These are phyloP conservation scores for Chloroclystis v-ata DNA, from an alignment of 2,888 invertebrate genomes.

Conservation along the genomic window DNA sequence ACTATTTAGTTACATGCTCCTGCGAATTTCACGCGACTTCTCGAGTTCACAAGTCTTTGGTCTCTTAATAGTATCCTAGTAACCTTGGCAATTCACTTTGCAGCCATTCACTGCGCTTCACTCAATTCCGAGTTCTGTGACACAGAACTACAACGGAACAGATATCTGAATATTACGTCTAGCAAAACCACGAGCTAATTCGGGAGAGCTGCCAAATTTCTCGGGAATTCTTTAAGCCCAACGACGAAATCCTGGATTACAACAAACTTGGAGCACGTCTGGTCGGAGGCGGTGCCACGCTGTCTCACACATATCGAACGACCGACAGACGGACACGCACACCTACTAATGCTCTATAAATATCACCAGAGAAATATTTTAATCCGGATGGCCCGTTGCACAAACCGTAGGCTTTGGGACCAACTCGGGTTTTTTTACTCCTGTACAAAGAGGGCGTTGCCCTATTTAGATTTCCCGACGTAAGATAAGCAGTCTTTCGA, in stretches of 20 bases:
- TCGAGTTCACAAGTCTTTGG: conserved; percentile 22
- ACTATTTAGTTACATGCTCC: conserved; percentile 50
- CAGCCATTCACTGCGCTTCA: conserved; percentile 17
- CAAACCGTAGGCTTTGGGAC: conserved; percentile 64
- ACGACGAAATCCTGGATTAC: conserved; percentile 65
- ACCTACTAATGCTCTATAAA: conserved; percentile 73
- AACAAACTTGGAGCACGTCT: conserved; percentile 60
- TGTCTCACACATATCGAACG: conserved; percentile 70
- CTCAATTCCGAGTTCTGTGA: conserved; percentile 1
- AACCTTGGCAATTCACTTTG: conserved; percentile 30
- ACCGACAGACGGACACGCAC: conserved; percentile 67
- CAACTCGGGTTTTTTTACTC: conserved; percentile 52
- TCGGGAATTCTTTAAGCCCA: conserved; percentile 44
- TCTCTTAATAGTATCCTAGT: conserved; percentile 28
- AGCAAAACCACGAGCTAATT: conserved; percentile 20
- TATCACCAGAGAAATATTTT: conserved; percentile 73
- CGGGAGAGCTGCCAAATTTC: conserved; percentile 29
- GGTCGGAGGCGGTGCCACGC: conserved; percentile 73
- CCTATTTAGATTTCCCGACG: conserved; percentile 47
- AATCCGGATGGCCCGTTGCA: conserved; percentile 73
- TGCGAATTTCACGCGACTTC: conserved; percentile 39
- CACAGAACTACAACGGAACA: conserved; percentile 15
- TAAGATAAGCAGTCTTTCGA: conserved; percentile 48
- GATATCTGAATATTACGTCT: conserved; percentile 13
- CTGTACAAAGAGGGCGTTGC: conserved; percentile 50